These are phyloP conservation scores for Columba livia DNA, from an alignment of 2,113 vertebrate genomes.

Conservation along the genomic window DNA sequence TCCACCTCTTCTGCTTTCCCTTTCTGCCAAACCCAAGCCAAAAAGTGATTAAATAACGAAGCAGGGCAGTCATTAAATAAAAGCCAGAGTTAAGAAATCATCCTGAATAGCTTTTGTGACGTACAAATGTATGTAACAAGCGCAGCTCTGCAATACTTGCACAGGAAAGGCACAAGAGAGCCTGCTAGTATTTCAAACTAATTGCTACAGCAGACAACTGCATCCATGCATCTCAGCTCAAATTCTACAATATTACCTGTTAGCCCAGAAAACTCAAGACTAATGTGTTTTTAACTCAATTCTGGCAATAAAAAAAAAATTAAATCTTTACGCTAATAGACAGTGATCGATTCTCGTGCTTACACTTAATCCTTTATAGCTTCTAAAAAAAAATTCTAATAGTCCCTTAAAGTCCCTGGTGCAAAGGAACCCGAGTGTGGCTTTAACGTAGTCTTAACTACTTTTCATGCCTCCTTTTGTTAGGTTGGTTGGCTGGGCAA, in stretches of 20 bases:
- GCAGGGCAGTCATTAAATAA: not conserved
- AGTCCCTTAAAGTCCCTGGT: not conserved
- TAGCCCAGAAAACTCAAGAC: not conserved
- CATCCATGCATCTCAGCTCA: not conserved
- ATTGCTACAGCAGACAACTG: not conserved
- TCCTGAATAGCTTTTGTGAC: not conserved
- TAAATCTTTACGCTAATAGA: not conserved
- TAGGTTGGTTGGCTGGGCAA: not conserved
- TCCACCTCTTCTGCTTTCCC: not conserved
- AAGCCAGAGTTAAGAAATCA: not conserved
- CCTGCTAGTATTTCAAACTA: not conserved
- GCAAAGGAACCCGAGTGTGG: not conserved
- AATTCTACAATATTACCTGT: not conserved
- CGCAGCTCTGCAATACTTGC: not conserved
- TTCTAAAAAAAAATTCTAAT: not conserved
- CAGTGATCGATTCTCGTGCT: not conserved
- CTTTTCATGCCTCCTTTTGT: not conserved
- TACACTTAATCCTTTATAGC: not conserved
- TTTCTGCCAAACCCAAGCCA: not conserved
- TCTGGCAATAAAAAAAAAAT: not conserved
- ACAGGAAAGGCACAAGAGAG: accelerated
- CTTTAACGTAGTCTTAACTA: not conserved
- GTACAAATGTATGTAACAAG: not conserved
- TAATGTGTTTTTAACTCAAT: not conserved
- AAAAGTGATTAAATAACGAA: not conserved